A percentile compares a stretch with the other conserved stretches of the same genome.
Conservation (phyloP, 1,140 invertebrate genomes). For the Cydia strobilella region DNA sequence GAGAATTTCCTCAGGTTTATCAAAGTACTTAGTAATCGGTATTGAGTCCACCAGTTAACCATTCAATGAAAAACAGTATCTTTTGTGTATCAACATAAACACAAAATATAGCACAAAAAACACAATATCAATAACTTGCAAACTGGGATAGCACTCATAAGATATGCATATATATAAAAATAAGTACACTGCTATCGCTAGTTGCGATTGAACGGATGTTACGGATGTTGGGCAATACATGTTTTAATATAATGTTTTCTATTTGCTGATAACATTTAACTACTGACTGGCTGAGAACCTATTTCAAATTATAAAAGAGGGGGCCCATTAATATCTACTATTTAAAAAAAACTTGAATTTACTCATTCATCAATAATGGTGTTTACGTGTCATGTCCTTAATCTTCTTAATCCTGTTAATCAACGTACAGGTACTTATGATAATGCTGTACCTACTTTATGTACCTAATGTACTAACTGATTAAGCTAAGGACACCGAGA, state of each 20-base stretch:
- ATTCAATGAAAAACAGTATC: not conserved
- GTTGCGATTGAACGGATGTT: slow-evolving; percentile 14
- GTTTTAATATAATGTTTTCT: not conserved
- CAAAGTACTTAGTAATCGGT: not conserved
- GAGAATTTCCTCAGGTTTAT: not conserved
- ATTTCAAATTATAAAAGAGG: not conserved
- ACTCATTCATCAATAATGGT: not conserved
- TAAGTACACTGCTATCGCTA: not conserved
- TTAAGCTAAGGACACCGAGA: too few relatives aligned
- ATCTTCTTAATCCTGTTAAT: not conserved
- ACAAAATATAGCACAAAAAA: slow-evolving; percentile 2
- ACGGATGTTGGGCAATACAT: slow-evolving; percentile 28
- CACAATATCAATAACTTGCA: not conserved
- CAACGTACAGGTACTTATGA: not conserved
- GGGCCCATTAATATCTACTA: not conserved
- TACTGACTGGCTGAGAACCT: not conserved
- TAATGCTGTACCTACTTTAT: not conserved
- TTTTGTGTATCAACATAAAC: too few relatives aligned
- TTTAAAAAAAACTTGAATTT: not conserved
- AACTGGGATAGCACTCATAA: not conserved
- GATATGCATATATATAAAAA: not conserved
- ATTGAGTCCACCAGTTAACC: not conserved
- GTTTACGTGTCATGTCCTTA: not conserved
- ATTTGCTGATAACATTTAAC: slow-evolving; percentile 4
- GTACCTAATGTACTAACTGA: too few relatives aligned